These are phyloP conservation scores for Oryzias dopingdopingensis DNA, from an alignment of 2,797 vertebrate genomes.

Conservation along the genomic window DNA sequence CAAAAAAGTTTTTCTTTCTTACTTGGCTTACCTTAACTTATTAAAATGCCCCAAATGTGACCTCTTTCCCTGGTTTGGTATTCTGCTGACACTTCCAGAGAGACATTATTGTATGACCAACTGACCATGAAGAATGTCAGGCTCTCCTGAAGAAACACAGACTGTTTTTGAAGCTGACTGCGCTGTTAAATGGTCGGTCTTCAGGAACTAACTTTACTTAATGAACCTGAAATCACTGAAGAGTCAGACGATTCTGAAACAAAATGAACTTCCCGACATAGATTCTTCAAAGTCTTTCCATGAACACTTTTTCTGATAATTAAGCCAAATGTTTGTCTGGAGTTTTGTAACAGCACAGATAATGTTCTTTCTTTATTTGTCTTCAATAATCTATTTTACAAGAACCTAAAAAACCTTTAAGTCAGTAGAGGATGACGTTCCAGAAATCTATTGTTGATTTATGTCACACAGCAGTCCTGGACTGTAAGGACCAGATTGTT, in stretches of 20 bases:
- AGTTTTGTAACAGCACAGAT: conserved; percentile 1
- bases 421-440: too few relatives aligned
- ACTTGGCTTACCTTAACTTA: too few relatives aligned
- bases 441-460: too few relatives aligned
- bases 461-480: too few relatives aligned
- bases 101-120: conserved; percentile 8
- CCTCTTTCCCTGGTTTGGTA: not conserved
- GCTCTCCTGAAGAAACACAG: conserved; percentile 22
- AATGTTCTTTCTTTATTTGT: not conserved
- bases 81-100: not conserved
- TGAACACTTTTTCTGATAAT: conserved; percentile 8
- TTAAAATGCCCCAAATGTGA: not conserved
- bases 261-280: conserved; percentile 4
- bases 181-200: conserved; percentile 1
- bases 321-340: conserved; percentile 6
- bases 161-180: conserved; percentile 6
- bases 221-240: conserved; percentile 24
- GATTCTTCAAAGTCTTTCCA: conserved; percentile 16
- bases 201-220: conserved; percentile 3
- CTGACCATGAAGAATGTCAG: conserved; percentile 17
- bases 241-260: not conserved
- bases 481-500: too few relatives aligned
- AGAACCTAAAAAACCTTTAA: not conserved
- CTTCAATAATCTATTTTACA: conserved; percentile 5
- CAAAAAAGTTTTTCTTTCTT: too few relatives aligned